These are phyloP conservation scores for Sphenopsis melanotis DNA, from an alignment of 2,797 vertebrate species.

Conservation along the genomic window DNA sequence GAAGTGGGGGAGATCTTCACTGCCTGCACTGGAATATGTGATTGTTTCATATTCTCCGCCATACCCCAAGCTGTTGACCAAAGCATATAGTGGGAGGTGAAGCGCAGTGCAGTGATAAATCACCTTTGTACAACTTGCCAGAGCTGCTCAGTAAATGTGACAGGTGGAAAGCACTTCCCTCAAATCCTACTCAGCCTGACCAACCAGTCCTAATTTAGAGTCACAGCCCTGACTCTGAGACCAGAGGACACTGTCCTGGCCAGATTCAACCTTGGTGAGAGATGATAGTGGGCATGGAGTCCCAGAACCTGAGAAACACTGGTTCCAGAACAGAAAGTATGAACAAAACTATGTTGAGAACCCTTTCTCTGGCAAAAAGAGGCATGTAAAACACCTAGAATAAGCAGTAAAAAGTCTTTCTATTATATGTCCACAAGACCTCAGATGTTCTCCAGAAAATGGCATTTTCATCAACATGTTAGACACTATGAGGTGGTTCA, in stretches of 20 bases:
- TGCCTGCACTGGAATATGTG: neutral
- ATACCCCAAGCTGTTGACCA: neutral
- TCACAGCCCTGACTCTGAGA: neutral
- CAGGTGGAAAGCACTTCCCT: neutral
- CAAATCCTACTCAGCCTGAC: neutral
- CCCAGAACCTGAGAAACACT: neutral
- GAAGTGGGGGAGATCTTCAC: neutral
- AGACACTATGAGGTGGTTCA: neutral
- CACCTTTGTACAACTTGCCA: neutral
- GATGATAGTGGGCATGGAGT: neutral
- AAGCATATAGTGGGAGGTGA: neutral
- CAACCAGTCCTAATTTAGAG: neutral
- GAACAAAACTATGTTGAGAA: neutral
- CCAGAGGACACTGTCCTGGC: neutral
- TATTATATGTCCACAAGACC: neutral
- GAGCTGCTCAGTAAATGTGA: neutral
- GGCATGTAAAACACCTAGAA: neutral
- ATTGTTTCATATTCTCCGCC: neutral
- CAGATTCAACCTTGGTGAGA: neutral
- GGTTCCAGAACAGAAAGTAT: neutral
- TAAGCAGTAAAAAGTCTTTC: neutral
- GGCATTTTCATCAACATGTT: neutral
- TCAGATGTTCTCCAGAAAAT: neutral
- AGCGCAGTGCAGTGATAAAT: neutral
- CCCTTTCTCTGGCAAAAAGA: neutral